Percentiles rank a stretch among this genome's conserved stretches.
These are phyloP conservation scores for Panagrolaimus sp. DNA, from an alignment of 1,140 invertebrate genomes.

Conservation along the genomic window DNA sequence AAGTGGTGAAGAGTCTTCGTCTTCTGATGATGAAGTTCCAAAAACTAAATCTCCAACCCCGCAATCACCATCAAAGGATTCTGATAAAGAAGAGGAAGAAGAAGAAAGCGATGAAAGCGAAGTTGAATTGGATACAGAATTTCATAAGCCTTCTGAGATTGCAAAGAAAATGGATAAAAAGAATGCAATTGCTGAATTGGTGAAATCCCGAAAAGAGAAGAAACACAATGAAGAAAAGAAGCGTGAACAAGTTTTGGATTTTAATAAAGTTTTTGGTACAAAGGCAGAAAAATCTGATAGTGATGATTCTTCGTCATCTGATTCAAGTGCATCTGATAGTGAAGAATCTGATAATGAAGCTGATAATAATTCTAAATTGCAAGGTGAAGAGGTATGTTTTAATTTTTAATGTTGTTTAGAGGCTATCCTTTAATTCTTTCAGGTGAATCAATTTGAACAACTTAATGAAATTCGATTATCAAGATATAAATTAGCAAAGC, in stretches of 20 bases:
- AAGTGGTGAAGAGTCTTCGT: not conserved
- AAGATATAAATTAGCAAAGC: constrained; percentile 35
- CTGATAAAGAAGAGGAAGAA: not conserved
- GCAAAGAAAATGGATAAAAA: constrained; percentile 50
- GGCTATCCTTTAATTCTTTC: constrained; percentile 26
- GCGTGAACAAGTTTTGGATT: constrained; percentile 32
- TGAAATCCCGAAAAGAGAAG: constrained; percentile 52
- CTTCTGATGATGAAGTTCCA: not conserved
- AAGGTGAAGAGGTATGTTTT: constrained; percentile 10
- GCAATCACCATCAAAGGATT: not conserved
- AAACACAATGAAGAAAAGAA: constrained; percentile 50
- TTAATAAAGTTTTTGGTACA: constrained; percentile 51
- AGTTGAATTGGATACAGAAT: constrained; percentile 42
- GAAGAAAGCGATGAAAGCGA: not conserved
- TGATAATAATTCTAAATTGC: constrained; percentile 36
- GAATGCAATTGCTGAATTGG: constrained; percentile 47
- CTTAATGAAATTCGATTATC: constrained; percentile 42
- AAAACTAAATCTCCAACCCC: not conserved
- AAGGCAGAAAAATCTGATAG: constrained; percentile 30
- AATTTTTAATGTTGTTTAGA: not conserved
- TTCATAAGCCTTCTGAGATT: constrained; percentile 52
- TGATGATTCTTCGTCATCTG: constrained; percentile 40
- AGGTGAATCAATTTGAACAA: constrained; percentile 43
- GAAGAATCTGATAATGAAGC: constrained; percentile 11
- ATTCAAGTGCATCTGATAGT: constrained; percentile 1